Conservation (phyloP, 2,113 vertebrate species). For the Xiphias gladius region DNA sequence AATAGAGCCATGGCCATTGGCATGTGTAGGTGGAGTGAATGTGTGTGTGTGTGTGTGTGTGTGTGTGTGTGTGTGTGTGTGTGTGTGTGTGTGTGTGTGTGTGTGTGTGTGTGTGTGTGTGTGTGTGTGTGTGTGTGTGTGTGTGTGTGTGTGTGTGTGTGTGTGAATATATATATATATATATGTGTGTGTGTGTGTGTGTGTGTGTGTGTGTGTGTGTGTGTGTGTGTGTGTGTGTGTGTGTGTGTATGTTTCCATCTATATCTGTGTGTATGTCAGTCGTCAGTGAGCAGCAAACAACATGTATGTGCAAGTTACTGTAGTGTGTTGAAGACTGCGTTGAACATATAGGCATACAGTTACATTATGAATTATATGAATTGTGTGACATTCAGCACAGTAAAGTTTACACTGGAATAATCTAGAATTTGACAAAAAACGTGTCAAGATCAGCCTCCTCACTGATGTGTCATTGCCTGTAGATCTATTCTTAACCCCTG, state of each 20-base stretch:
- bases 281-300: conserved; percentile 9
- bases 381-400: neutral
- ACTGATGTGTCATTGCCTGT: conserved; percentile 11
- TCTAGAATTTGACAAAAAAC: neutral
- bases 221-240: no score
- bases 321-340: neutral
- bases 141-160: neutral
- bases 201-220: no score
- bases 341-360: neutral
- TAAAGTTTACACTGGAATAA: no score
- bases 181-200: neutral
- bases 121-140: neutral
- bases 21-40: conserved; percentile 54
- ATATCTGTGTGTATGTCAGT: neutral
- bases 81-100: conserved; percentile 12
- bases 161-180: neutral
- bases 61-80: conserved; percentile 16
- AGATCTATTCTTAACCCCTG: conserved; percentile 3
- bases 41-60: conserved; percentile 23
- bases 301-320: neutral
- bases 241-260: neutral
- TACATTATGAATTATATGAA: neutral
- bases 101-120: neutral
- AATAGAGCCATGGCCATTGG: conserved; percentile 69
- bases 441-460: neutral